Base-by-base conservation (phyloP, 2,797 vertebrate species). In the Myripristis jacobus region DNA sequence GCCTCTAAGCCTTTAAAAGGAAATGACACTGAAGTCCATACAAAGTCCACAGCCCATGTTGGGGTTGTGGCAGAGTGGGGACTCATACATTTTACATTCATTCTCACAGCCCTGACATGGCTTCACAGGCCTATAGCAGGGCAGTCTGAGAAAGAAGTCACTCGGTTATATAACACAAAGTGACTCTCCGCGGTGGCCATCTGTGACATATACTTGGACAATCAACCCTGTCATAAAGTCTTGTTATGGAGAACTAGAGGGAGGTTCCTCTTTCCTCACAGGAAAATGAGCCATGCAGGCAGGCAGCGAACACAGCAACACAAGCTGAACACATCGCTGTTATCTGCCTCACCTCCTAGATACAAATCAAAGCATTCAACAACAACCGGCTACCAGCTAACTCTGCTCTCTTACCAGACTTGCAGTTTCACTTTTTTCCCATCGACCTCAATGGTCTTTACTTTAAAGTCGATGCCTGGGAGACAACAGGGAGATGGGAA, bases 391-490 rank as follows among this genome's bases (percentile, higher is more conserved):
- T 8, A 9, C 5, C 3, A 7, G 61, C 21, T 13, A 34, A 13
- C 36, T 22, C 44, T 27, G 29, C 56, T 19, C 18, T 82, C 94
- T 95, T 87, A 98, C 97, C 97, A 98, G 59, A 98, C 95, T 89
- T 98, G 97, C 25, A 98, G 94, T 76, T 98, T 98, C 81, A 98
- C 96, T 91, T 96, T 97, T 88, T 96, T 98, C 15, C 96, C 97
- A 4, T 97, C 96, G 10, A 98, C 92, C 0, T 97, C 96, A 71
- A 98, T 94, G 0, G 97, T 98, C 81, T 97, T 96, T 64, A 98
- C 97, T 92, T 98, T 98, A 88, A 98, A 98, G 85, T 98, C 97
- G 1, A 98, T 98, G 62, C 97, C 97, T 96, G 73, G 1, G 38
- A 54, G 31, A 70, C 41, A 24, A 56, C 2, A 34, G 25, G 55